phyloP scores from a whole-genome alignment of 2,888 invertebrate species.

The Ommatoiulus sabulosus region DNA sequence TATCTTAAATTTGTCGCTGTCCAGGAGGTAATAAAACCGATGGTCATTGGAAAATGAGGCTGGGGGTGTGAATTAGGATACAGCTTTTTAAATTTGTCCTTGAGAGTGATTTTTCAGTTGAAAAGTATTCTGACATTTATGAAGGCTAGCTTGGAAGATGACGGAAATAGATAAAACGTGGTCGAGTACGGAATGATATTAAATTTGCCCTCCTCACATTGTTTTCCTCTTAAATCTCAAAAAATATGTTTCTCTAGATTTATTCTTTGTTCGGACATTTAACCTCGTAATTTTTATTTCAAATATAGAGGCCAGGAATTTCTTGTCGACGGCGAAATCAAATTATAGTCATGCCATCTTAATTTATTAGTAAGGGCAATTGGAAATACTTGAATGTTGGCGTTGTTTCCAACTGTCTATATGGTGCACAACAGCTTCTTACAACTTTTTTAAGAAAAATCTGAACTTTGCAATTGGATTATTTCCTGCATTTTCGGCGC shows the following conservation, averaged over 20 bases:
- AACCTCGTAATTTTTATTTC: constrained; percentile 21
- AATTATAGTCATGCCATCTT: background rate
- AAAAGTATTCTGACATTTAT: constrained; percentile 20
- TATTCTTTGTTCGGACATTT: background rate
- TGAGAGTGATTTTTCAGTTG: constrained; percentile 6
- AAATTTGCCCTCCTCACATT: background rate
- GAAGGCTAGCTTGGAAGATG: constrained; percentile 4
- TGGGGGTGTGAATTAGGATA: background rate
- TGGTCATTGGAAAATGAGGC: background rate
- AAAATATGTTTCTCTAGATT: constrained; percentile 10
- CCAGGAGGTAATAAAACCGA: background rate
- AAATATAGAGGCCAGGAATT: background rate
- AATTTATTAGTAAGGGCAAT: background rate
- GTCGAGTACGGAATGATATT: background rate
- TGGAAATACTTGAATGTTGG: background rate
- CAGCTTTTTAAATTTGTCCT: constrained; percentile 5
- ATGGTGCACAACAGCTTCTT: no score
- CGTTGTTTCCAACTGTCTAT: background rate
- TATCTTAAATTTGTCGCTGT: constrained; percentile 10
- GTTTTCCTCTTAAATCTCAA: constrained; percentile 8
- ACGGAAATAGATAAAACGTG: background rate
- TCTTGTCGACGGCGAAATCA: background rate
- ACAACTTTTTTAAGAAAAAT: no score
- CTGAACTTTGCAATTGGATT: no score
- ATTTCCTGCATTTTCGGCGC: no score